Evolutionary conservation across 2,888 invertebrate genomes (phyloP), one percentile per base, ranked within the genome.

Genomic region (Trissoscelio sp.): DNA sequence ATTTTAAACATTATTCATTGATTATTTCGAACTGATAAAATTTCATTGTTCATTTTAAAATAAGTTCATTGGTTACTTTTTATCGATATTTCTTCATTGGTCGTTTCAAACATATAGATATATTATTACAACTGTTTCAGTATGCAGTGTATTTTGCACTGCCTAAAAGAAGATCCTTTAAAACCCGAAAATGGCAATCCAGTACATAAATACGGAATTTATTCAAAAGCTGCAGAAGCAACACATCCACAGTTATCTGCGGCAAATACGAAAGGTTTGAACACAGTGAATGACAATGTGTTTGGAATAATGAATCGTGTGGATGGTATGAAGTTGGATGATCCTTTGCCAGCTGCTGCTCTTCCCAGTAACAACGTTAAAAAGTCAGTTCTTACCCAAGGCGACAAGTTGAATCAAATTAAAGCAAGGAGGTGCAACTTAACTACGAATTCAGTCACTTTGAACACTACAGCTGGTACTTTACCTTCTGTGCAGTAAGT

Each of bases 341-440:
- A 91, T 83, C 77, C 87, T 7, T 79, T 84, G 18, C 85, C 88
- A 57, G 74, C 70, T 37, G 83, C 86, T 1, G 67, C 86, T 16
- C 34, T 57, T 31, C n/a, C 74, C 11, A 80, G 73, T 14, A 84
- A 81, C 75, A 55, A 46, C 20, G 51, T 60, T 7, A 72, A 60
- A 53, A 81, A 84, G 44, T 70, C 85, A 16, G 77, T 83, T 69
- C 70, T 85, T 5, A 85, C 94, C 1, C 94, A 94, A 85, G 94
- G 94, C 2, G 94, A 94, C 81, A 92, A 93, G 89, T 91, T 94
- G 12, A 94, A 94, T 87, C 89, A 88, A 81, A 90, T 91, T 24
- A 91, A 91, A 86, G 88, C 88, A 12, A 87, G 88, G 60, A 87
- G 91, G 75, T 88, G 88, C 78, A 82, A 83, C 7, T 64, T 88